Percentiles rank a stretch among this genome's conserved stretches.
Evolutionary conservation across 2,797 vertebrate species (phyloP).

Genomic region (Neosilurus hyrtlii): DNA sequence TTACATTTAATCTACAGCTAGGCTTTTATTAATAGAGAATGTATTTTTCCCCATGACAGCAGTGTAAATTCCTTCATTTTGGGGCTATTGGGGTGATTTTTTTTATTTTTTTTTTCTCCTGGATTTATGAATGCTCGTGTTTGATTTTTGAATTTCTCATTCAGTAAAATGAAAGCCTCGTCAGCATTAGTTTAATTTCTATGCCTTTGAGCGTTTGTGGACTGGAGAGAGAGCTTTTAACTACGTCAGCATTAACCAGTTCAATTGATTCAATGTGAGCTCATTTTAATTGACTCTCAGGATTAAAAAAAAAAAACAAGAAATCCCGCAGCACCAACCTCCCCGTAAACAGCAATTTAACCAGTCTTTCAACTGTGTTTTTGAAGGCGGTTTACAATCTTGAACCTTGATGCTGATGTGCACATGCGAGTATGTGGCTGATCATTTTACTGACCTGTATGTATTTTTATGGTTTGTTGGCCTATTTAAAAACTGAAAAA

Average conservation of each 20-base stretch:
- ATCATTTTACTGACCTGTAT: constrained; percentile 67
- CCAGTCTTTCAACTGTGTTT: constrained; percentile 41
- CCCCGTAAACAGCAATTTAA: background rate
- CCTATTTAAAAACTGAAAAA: constrained; percentile 75
- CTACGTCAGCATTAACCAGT: constrained; percentile 22
- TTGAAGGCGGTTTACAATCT: constrained; percentile 66
- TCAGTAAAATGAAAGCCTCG: constrained; percentile 28
- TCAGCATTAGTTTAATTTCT: constrained; percentile 19
- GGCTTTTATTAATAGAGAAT: constrained; percentile 40
- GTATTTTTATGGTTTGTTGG: constrained; percentile 70
- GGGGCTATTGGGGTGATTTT: constrained; percentile 25
- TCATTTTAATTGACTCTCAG: constrained; percentile 46
- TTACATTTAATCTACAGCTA: constrained; percentile 43
- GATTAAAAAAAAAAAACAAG: constrained; percentile 33
- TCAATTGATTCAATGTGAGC: constrained; percentile 7
- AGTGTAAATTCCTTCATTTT: constrained; percentile 25
- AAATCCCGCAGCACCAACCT: constrained; percentile 12
- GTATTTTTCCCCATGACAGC: constrained; percentile 30
- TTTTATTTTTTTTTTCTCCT: background rate
- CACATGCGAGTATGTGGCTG: constrained; percentile 71
- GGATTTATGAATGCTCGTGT: constrained; percentile 20
- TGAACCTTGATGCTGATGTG: constrained; percentile 66
- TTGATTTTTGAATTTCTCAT: constrained; percentile 7
- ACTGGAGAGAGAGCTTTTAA: constrained; percentile 32
- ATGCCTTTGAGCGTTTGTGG: constrained; percentile 10